phyloP scores from a whole-genome alignment of 2,113 vertebrate species.

The Alethe diademata region DNA sequence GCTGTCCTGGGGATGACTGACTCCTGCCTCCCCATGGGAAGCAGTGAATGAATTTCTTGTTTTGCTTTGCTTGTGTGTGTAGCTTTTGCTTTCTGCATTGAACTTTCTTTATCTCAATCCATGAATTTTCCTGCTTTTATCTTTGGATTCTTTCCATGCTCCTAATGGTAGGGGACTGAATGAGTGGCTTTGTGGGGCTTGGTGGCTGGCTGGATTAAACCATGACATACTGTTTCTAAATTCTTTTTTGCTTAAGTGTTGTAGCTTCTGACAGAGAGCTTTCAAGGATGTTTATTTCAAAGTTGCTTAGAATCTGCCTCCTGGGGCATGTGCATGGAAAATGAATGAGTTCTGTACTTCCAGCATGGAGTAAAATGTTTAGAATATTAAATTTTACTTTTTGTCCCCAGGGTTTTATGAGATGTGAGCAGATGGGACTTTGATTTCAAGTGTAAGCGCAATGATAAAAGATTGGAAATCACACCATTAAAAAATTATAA shows the following conservation, averaged over 20 bases:
- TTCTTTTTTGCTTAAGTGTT: not conserved
- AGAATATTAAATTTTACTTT: not conserved
- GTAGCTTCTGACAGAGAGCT: not conserved
- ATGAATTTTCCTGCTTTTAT: not conserved
- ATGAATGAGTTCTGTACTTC: not conserved
- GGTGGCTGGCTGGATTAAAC: not conserved
- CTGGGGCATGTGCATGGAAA: not conserved
- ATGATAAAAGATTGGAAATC: slow-evolving; percentile 61
- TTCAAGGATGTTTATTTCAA: not conserved
- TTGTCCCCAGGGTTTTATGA: not conserved
- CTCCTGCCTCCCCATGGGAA: not conserved
- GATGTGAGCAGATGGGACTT: slow-evolving; percentile 13
- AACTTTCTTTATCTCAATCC: not conserved
- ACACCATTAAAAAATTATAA: slow-evolving; percentile 77
- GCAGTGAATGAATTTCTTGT: not conserved
- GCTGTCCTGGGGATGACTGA: not conserved
- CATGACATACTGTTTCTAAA: not conserved
- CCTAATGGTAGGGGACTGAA: not conserved
- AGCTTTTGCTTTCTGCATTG: not conserved
- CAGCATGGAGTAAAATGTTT: not conserved
- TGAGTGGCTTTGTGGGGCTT: not conserved
- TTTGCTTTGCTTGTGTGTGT: not conserved
- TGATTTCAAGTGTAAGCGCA: not conserved
- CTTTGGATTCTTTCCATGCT: not conserved
- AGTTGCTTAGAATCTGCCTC: not conserved